These are phyloP conservation scores for Gopherus evgoodei DNA, from an alignment of 2,113 vertebrate species.

Conservation along the genomic window DNA sequence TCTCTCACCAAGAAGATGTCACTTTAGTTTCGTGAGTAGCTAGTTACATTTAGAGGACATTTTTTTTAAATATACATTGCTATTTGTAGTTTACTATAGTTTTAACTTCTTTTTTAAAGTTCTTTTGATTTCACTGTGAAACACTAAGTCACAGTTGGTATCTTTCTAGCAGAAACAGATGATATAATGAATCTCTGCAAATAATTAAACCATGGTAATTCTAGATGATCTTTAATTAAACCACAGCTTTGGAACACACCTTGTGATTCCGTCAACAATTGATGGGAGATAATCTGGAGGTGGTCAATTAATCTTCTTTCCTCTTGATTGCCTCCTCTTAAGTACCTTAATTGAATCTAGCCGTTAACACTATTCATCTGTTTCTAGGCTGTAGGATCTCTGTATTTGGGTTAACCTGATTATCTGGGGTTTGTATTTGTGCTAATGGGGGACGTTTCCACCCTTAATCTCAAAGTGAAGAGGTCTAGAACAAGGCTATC, in stretches of 20 bases:
- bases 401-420: background rate
- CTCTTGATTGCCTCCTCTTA: conserved; percentile 50
- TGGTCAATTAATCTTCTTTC: conserved; percentile 60
- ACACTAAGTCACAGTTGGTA: background rate
- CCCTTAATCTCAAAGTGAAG: background rate
- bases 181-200: conserved; percentile 16
- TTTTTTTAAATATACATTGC: background rate
- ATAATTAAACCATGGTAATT: conserved; percentile 62
- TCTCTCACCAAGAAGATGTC: conserved; percentile 8
- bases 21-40: background rate
- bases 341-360: conserved; percentile 19
- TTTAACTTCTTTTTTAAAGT: background rate
- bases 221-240: conserved; percentile 69
- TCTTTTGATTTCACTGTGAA: background rate
- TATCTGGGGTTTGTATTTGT: background rate
- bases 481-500: background rate
- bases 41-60: background rate
- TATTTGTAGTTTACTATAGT: background rate
- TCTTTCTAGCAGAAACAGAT: conserved; percentile 19
- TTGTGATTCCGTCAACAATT: conserved; percentile 51
- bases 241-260: conserved; percentile 56
- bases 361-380: conserved; percentile 21
- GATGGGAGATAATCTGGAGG: conserved; percentile 60
- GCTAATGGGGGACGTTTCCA: background rate
- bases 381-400: background rate